Evolutionary conservation across 2,113 vertebrate genomes (phyloP).

Genomic region (Phodopus roborovskii): DNA sequence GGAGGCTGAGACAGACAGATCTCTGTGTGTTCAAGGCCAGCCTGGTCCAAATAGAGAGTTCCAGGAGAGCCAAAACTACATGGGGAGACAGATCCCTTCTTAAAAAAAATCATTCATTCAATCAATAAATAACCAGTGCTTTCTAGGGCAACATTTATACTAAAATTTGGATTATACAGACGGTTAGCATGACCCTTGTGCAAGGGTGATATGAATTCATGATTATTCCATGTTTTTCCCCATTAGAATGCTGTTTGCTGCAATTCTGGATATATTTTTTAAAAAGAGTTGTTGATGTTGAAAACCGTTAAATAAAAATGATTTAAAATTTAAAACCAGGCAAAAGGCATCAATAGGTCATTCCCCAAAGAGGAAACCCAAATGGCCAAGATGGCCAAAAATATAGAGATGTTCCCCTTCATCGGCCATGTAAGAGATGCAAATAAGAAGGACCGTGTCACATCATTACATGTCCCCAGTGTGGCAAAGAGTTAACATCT

Average conservation of each 20-base stretch:
- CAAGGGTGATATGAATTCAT: neutral
- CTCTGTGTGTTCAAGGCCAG: neutral
- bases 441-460: neutral
- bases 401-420: conserved; percentile 49
- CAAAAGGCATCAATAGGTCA: neutral
- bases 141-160: neutral
- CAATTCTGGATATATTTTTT: neutral
- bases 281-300: neutral
- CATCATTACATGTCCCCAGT: neutral
- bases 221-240: neutral
- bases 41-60: neutral
- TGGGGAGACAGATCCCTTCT: neutral
- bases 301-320: too few relatives aligned
- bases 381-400: conserved; percentile 40
- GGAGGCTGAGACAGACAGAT: neutral
- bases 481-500: neutral
- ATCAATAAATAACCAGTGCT: neutral
- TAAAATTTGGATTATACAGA: neutral
- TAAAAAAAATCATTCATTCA: neutral
- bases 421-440: conserved; percentile 46
- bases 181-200: neutral
- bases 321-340: neutral
- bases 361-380: conserved; percentile 56
- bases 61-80: neutral
- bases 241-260: neutral